Evolutionary conservation across 2,113 vertebrate species (phyloP), one percentile per base, ranked within the genome.

Genomic region (Rhipidura dahli): DNA sequence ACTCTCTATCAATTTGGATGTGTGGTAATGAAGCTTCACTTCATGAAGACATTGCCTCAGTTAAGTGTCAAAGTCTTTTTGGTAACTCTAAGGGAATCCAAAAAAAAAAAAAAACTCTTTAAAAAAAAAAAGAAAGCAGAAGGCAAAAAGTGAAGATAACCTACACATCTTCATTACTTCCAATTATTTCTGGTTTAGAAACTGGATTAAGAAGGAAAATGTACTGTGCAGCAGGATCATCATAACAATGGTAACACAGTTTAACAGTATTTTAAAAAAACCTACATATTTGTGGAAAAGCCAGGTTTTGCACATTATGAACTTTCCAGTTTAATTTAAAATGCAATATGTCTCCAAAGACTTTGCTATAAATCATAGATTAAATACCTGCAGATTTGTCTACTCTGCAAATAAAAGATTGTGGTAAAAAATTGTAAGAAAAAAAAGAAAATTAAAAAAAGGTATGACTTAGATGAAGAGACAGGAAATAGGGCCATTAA

Each of bases 241-340:
- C 54, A 80, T 27, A 95, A 87, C 30, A 84, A 68, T 12, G 27
- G 65, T 59, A 77, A 83, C 15, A 56, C 8, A 47, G 11, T 39
- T 87, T 57, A 87, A 42, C 8, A 42, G 14, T 23, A 7, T 87
- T 77, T 64, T 6, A 91, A 93, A 93, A 82, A 89, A 44, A 17
- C 14, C 19, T 63, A 68, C 18, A 51, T 15, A 26, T 16, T 63
- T 13, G 18, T 18, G 20, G 39, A 93, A 77, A 60, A 66, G 42
- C 6, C 53, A 95, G 33, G 39, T 73, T 92, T 92, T 79, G 30
- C 49, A 91, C 49, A 72, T 61, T 83, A 78, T 87, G 81, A 90
- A 86, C 40, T 73, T 78, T 85, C 47, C 30, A 92, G 13, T 82
- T 75, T 84, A 87, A 93, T 88, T 92, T 75, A 73, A 84, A 93